Base-by-base conservation (phyloP, 2,113 vertebrate species). In the Heteronetta atricapilla region DNA sequence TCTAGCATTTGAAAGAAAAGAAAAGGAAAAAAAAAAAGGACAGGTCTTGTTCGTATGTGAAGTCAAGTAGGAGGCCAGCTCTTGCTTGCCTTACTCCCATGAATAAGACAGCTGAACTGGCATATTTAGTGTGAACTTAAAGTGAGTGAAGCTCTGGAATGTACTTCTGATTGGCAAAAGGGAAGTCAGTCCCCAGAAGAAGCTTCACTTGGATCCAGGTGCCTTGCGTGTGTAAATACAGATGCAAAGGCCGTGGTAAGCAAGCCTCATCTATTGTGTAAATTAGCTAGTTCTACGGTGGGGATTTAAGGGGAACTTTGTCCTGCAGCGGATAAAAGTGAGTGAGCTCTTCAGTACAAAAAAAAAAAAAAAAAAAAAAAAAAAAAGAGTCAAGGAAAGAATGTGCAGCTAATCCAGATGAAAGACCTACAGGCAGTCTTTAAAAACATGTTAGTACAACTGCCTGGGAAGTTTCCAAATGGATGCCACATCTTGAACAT, bases 391-490 rank as follows among this genome's bases (percentile, higher is more conserved):
- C 88, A 89, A 91, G 52, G 63, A 93, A 97, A 95, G 92, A 96
- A 97, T 96, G 95, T 96, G 86, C 89, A 90, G 58, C 83, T 96
- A 96, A 96, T 95, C 87, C 96, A 96, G 93, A 96, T 96, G 88
- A 97, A 95, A 96, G 86, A 96, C 90, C 96, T 90, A 92, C 58
- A 86, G 93, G 96, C 95, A 94, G 76, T 87, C 93, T 97, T 96
- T 88, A 92, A 88, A 94, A 95, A 95, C 96, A 82, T 97, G 97
- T 97, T 85, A 90, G 88, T 53, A 78, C 97, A 97, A 93, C 94
- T 58, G 79, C 93, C 91, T 95, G 94, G 95, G 94, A 96, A 90
- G 93, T 90, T 95, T 95, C 93, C 93, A 96, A 93, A 90, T 92
- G 94, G 93, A 83, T 96, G 91, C 90, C 88, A 91, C 87, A 88